A percentile compares a stretch with the other conserved stretches of the same genome.
These are phyloP conservation scores for Lordiphosa fenestrarum DNA, from an alignment of 2,888 invertebrate species.

Conservation along the genomic window DNA sequence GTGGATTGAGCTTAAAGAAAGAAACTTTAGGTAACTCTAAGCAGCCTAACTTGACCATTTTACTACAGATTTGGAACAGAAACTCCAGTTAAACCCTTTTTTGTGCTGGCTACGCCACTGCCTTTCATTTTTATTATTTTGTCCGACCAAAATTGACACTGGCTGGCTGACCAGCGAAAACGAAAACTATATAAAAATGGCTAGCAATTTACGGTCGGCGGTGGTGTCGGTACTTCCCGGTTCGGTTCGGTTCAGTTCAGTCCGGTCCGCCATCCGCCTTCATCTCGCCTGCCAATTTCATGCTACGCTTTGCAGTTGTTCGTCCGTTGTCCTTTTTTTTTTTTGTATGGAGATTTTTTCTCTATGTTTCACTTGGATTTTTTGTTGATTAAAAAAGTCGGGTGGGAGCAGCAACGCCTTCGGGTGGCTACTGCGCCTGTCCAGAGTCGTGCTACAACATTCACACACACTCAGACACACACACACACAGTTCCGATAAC, in stretches of 20 bases:
- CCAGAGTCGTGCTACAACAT: conserved; percentile 10
- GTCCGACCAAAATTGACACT: conserved; percentile 53
- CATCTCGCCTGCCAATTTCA: conserved; percentile 52
- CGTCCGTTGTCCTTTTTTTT: conserved; percentile 10
- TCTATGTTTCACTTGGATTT: not conserved
- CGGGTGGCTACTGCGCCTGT: conserved; percentile 58
- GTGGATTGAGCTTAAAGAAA: no score
- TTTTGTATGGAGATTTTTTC: not conserved
- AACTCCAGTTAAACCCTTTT: no score
- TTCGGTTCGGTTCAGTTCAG: no score
- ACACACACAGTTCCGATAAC: conserved; percentile 15
- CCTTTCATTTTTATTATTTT: conserved; percentile 1
- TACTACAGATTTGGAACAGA: no score
- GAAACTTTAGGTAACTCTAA: no score
- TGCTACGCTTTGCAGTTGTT: conserved; percentile 45
- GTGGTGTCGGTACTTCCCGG: conserved; percentile 15
- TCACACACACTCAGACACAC: conserved; percentile 6
- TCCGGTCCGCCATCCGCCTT: no score
- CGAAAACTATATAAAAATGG: conserved; percentile 61
- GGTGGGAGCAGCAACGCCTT: conserved; percentile 16
- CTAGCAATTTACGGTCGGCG: conserved; percentile 57
- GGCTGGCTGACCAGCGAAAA: conserved; percentile 44
- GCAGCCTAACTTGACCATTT: no score
- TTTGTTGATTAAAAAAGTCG: conserved; percentile 22
- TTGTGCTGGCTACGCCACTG: no score